phyloP scores from a whole-genome alignment of 2,888 invertebrate species.

The Caenorhabditis doughertyi region DNA sequence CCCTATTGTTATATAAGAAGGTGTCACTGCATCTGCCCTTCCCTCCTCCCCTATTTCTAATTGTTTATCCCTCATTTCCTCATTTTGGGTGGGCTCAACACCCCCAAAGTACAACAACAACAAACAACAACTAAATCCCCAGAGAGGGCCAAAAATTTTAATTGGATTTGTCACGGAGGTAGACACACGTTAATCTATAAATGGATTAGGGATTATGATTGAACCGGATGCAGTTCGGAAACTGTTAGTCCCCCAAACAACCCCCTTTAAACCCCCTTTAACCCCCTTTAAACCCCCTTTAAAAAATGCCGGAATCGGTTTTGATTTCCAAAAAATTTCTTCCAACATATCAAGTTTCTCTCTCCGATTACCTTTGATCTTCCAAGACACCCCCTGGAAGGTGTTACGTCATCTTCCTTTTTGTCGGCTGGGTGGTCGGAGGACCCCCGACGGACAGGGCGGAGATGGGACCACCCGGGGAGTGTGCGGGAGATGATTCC shows the following conservation, averaged over 20 bases:
- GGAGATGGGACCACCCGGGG: constrained; percentile 1
- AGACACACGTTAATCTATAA: constrained; percentile 22
- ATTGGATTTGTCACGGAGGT: constrained; percentile 11
- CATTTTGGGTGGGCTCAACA: neutral
- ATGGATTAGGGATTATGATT: neutral
- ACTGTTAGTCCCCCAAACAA: too few species aligned
- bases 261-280: too few species aligned
- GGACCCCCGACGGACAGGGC: neutral
- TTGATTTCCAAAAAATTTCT: too few species aligned
- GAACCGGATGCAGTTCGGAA: constrained; percentile 4
- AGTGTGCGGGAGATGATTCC: neutral
- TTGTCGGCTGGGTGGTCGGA: constrained; percentile 7
- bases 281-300: too few species aligned
- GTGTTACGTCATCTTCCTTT: constrained; percentile 30
- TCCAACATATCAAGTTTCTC: constrained; percentile 16
- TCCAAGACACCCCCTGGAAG: neutral
- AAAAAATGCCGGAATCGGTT: too few species aligned
- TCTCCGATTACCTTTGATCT: constrained; percentile 1
- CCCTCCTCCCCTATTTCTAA: too few species aligned
- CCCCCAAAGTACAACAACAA: constrained; percentile 26
- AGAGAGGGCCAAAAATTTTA: constrained; percentile 11
- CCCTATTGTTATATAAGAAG: constrained; percentile 26
- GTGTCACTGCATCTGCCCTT: constrained; percentile 39
- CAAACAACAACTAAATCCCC: constrained; percentile 22
- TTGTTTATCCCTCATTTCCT: constrained; percentile 38